These are phyloP conservation scores for Spodoptera picta DNA, from an alignment of 2,888 invertebrate species.

Conservation along the genomic window DNA sequence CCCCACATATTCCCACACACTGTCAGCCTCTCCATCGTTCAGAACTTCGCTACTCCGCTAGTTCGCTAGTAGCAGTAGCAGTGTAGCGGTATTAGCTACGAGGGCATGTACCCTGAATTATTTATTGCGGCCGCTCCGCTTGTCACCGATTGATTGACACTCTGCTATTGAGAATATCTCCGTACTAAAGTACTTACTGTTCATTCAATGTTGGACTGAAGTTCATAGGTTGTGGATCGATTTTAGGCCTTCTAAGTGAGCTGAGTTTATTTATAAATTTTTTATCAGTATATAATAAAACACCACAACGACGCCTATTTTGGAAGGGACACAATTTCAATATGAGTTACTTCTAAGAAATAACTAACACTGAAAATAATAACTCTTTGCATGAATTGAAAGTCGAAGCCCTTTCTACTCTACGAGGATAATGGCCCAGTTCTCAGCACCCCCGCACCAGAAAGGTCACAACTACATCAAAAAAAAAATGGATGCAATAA, in stretches of 20 bases:
- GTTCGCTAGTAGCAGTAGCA: constrained; percentile 5
- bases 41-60: constrained; percentile 11
- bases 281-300: too few species aligned
- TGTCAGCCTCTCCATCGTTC: constrained; percentile 3
- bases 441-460: neutral
- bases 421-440: neutral
- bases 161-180: constrained; percentile 18
- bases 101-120: constrained; percentile 37
- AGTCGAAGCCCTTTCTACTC: neutral
- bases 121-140: constrained; percentile 27
- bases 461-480: constrained; percentile 11
- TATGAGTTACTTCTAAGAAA: too few species aligned
- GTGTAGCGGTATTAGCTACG: constrained; percentile 4
- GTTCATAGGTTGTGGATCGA: too few species aligned
- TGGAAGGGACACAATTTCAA: too few species aligned
- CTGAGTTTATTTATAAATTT: too few species aligned
- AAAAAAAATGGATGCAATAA: too few species aligned
- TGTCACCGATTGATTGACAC: constrained; percentile 37
- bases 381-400: too few species aligned
- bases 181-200: constrained; percentile 1
- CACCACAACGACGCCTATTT: too few species aligned
- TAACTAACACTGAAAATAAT: too few species aligned
- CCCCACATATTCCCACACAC: constrained; percentile 5
- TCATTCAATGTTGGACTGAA: constrained; percentile 22
- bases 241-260: too few species aligned